Conservation (phyloP, 2,888 invertebrate genomes). For the Anoncus sp. region DNA sequence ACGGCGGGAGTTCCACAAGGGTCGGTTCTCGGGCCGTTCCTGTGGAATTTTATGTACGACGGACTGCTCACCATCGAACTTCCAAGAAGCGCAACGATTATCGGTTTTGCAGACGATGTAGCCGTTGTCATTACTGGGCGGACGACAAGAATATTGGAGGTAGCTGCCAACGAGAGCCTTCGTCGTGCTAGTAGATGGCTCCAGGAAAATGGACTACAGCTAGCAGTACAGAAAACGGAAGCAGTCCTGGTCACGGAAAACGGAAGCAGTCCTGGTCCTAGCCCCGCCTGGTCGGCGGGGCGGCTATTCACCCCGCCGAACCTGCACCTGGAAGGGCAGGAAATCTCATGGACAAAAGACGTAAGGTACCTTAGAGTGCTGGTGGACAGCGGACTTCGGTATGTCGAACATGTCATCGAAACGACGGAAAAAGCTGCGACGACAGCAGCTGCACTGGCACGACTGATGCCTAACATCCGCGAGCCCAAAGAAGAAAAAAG, state of each 20-base stretch:
- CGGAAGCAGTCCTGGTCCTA: too few relatives aligned
- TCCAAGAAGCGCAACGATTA: too few relatives aligned
- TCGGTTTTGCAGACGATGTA: neutral
- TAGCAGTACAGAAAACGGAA: neutral
- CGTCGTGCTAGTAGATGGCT: slow-evolving; percentile 14
- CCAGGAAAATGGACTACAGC: neutral
- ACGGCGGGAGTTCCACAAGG: slow-evolving; percentile 28
- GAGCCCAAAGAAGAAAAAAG: slow-evolving; percentile 49
- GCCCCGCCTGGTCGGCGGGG: too few relatives aligned
- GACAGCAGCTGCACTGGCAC: slow-evolving; percentile 35
- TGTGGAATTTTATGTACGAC: slow-evolving; percentile 31
- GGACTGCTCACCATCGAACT: slow-evolving; percentile 11
- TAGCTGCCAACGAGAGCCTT: slow-evolving; percentile 15
- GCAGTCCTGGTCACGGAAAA: slow-evolving; percentile 3
- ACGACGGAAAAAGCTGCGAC: slow-evolving; percentile 25
- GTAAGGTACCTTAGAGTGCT: slow-evolving; percentile 38
- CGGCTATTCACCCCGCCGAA: slow-evolving; percentile 10
- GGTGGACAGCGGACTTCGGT: slow-evolving; percentile 11
- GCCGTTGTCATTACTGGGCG: slow-evolving; percentile 9
- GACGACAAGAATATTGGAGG: neutral
- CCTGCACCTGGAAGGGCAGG: slow-evolving; percentile 11
- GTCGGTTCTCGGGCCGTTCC: slow-evolving; percentile 20
- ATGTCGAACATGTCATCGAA: slow-evolving; percentile 7
- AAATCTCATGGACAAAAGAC: neutral
- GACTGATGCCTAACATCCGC: slow-evolving; percentile 61